These are phyloP conservation scores for Synanthedon myopaeformis DNA, from an alignment of 2,888 invertebrate species.

Conservation along the genomic window DNA sequence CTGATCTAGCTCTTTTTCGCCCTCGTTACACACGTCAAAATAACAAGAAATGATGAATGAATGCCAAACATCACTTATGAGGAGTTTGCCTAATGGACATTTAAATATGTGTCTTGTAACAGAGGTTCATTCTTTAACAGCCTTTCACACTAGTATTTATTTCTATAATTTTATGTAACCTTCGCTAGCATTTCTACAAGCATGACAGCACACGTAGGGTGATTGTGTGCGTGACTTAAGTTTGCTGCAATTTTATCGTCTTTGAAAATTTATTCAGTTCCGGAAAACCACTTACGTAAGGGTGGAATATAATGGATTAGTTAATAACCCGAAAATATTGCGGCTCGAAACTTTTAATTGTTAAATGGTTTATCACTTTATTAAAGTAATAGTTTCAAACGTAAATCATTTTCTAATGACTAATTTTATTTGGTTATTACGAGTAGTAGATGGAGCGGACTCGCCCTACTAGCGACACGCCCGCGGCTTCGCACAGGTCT, in stretches of 20 bases:
- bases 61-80: constrained; percentile 29
- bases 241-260: constrained; percentile 34
- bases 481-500: too few relatives aligned
- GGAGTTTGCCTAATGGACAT: constrained; percentile 49
- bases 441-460: too few relatives aligned
- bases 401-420: background rate
- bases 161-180: background rate
- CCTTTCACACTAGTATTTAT: too few relatives aligned
- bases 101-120: constrained; percentile 35
- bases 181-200: background rate
- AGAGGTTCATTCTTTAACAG: too few relatives aligned
- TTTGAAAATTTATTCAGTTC: constrained; percentile 43
- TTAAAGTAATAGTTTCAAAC: background rate
- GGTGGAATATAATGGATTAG: constrained; percentile 4
- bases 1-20: constrained; percentile 60
- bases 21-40: constrained; percentile 66
- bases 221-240: constrained; percentile 30
- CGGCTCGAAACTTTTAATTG: constrained; percentile 46
- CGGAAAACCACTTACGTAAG: constrained; percentile 4
- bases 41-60: constrained; percentile 47
- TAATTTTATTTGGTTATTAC: too few relatives aligned
- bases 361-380: constrained; percentile 30
- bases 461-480: too few relatives aligned
- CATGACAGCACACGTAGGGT: background rate
- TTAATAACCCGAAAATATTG: constrained; percentile 52